A percentile compares a stretch with the other conserved stretches of the same genome.
Evolutionary conservation across 2,797 vertebrate genomes (phyloP).

Genomic region (Coendou prehensilis): DNA sequence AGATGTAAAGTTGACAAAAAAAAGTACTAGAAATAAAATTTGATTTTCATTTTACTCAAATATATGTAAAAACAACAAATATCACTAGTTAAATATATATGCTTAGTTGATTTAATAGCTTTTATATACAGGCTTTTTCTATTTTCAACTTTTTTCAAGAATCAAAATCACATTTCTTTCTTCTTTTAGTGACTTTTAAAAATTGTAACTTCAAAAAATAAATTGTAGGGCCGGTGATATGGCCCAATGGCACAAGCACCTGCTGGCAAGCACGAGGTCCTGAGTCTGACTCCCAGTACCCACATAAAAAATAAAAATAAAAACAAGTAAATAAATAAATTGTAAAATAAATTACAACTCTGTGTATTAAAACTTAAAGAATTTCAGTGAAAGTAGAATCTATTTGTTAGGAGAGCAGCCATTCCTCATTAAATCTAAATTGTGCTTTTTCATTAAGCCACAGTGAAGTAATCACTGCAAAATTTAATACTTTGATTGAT

Average conservation of each 20-base stretch:
- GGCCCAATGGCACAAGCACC: no score
- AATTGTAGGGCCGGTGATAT: background rate
- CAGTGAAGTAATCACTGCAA: slow-evolving; percentile 60
- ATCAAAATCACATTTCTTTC: background rate
- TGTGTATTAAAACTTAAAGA: slow-evolving; percentile 45
- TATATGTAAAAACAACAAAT: background rate
- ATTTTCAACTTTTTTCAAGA: background rate
- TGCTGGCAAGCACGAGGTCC: no score
- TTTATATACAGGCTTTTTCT: background rate
- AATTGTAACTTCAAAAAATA: background rate
- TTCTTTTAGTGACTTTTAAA: slow-evolving; percentile 46
- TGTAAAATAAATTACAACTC: background rate
- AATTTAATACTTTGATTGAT: slow-evolving; percentile 47
- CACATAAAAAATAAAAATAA: no score
- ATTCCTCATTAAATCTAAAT: slow-evolving; percentile 75
- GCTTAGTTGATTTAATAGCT: background rate
- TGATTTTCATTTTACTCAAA: slow-evolving; percentile 27
- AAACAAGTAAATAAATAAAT: slow-evolving; percentile 4
- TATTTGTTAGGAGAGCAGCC: slow-evolving; percentile 33
- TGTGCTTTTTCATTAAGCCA: slow-evolving; percentile 63
- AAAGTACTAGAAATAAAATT: background rate
- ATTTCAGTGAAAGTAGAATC: slow-evolving; percentile 55
- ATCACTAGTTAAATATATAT: background rate
- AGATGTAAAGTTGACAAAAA: background rate
- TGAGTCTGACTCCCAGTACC: no score